Evolutionary conservation across 2,888 invertebrate species (phyloP).

Genomic region (Antheraea yamamai): DNA sequence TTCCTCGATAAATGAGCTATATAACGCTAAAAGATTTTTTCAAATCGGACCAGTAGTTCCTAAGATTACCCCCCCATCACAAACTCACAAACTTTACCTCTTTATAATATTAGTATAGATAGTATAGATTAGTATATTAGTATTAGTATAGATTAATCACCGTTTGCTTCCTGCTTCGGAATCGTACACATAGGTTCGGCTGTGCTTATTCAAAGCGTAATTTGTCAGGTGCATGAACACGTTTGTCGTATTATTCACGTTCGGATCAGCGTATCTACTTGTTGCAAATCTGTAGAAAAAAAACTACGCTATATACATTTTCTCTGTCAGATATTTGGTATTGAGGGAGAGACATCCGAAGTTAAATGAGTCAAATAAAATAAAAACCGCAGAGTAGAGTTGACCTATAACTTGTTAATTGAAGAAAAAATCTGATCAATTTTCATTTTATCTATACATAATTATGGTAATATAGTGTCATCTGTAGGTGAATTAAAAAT

Average conservation of each 20-base stretch:
- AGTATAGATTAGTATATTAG: no score
- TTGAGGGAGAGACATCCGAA: neutral
- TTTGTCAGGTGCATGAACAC: conserved; percentile 97
- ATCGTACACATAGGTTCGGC: conserved; percentile 91
- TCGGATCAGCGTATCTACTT: conserved; percentile 92
- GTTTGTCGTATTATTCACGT: conserved; percentile 90
- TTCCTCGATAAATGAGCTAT: no score
- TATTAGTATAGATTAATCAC: conserved; percentile 60
- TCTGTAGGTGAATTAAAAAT: no score
- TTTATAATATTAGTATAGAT: no score
- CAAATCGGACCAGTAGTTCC: no score
- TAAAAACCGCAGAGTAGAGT: neutral
- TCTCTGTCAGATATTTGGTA: neutral
- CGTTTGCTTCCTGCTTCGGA: conserved; percentile 94
- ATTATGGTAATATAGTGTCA: neutral
- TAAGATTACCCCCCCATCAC: no score
- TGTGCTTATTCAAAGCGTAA: conserved; percentile 96
- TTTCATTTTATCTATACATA: neutral
- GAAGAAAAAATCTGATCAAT: no score
- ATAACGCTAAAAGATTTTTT: no score
- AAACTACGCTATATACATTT: neutral
- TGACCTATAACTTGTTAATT: no score
- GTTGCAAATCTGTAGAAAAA: conserved; percentile 88
- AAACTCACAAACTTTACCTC: no score
- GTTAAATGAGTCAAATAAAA: no score